Evolutionary conservation across 2,888 invertebrate genomes (phyloP).

Genomic region (Dysmachus trigonus): DNA sequence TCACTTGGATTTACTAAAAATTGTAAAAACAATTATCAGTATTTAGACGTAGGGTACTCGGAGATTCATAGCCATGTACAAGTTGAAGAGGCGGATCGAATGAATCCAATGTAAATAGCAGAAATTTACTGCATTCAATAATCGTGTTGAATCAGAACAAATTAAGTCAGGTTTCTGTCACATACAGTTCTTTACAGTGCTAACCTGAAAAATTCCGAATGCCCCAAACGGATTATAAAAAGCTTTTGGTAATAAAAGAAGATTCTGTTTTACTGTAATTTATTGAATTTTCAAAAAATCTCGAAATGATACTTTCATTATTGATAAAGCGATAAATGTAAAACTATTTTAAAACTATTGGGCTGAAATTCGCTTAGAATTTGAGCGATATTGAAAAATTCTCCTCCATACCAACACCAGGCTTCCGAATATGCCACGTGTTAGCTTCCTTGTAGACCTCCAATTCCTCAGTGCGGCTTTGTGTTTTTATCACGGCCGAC

Average conservation of each 20-base stretch:
- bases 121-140: no score
- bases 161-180: no score
- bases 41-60: no score
- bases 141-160: no score
- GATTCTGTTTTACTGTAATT: neutral
- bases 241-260: neutral
- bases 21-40: no score
- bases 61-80: no score
- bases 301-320: neutral
- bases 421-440: constrained; percentile 83
- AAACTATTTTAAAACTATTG: neutral
- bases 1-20: no score
- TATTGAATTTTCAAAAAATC: neutral
- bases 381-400: constrained; percentile 78
- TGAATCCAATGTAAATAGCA: no score
- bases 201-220: no score
- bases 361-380: constrained; percentile 51
- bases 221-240: no score
- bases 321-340: neutral
- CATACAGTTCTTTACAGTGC: no score
- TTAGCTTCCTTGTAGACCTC: constrained; percentile 75
- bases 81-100: no score
- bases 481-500: constrained; percentile 68
- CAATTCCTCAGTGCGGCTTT: constrained; percentile 69
- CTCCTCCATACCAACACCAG: constrained; percentile 81